Base-by-base conservation (phyloP, 2,113 vertebrate genomes). In the Rhombomys opimus region DNA sequence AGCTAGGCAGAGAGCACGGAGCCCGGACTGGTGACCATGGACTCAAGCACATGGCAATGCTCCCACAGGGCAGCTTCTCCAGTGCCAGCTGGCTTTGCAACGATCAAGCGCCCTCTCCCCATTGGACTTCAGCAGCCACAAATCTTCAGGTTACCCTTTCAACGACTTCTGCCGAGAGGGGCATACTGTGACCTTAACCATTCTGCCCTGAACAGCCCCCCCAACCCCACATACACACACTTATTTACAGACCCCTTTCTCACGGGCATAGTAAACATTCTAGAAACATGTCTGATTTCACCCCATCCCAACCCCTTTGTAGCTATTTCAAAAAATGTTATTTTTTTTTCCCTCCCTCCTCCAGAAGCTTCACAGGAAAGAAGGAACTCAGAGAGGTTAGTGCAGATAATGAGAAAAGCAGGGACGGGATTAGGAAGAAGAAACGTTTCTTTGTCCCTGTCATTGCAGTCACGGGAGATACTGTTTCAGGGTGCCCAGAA, bases 271-370 rank as follows among this genome's bases (percentile, higher is more conserved):
- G 63, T 77, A 68, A 89, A 50, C 25, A 41, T 54, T 82, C 63
- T 88, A 70, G n/a, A 88, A 95, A 59, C 54, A n/a, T 65, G 78
- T 54, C 92, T 59, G 65, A 54, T 46, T 72, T 50, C 54, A 46
- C 18, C n/a, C 23, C 5, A 23, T 46, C 14, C 54, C 13, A 2
- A 23, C 8, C 59, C 8, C n/a, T 95, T 81, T 78, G 50, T 52
- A 95, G 68, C 54, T 65, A 30, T 93, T 91, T 93, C 0, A 94
- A 85, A 85, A 97, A 97, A 89, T 89, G 50, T 94, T 77, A 22
- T 84, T 35, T 7, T 78, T 88, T 95, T 93, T 95, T 93, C 15
- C 35, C 17, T 70, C 7, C 88, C 52, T 86, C 25, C 70, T 96
- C 75, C 23, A 95, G 50, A 38, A 89, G 75, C 87, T 70, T 94